Conservation (phyloP, 2,113 vertebrate species). For the Heterocephalus glaber region DNA sequence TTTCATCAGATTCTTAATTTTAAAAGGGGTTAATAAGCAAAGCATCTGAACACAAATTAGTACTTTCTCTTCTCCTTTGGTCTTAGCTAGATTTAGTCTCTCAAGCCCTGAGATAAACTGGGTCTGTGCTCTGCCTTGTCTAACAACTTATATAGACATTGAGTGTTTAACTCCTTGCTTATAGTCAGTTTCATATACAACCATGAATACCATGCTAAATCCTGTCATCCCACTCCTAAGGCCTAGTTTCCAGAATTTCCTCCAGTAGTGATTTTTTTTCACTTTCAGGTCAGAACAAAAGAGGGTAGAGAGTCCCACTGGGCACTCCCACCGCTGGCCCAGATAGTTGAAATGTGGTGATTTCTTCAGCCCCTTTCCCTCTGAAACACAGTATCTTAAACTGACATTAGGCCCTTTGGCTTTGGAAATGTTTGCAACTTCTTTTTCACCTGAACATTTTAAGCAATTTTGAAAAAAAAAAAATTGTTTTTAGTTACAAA, state of each 20-base stretch:
- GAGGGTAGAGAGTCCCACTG: not conserved
- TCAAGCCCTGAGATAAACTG: not conserved
- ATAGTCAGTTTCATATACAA: not conserved
- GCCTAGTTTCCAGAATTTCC: not conserved
- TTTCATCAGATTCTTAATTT: conserved; percentile 36
- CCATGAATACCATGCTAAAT: not conserved
- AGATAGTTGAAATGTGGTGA: not conserved
- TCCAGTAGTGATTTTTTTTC: not conserved
- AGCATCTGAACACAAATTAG: not conserved
- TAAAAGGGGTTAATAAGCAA: not conserved
- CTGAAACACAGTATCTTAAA: not conserved
- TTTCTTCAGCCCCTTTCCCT: not conserved
- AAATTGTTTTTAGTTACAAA: not conserved
- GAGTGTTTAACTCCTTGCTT: not conserved
- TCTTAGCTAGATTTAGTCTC: not conserved
- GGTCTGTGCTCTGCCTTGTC: not conserved
- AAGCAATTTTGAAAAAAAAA: conserved; percentile 6
- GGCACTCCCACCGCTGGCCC: not conserved
- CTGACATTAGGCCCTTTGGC: not conserved
- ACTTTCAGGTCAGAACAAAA: not conserved
- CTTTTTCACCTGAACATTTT: conserved; percentile 7
- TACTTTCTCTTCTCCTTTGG: not conserved
- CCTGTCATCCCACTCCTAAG: not conserved
- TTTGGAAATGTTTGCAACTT: not conserved
- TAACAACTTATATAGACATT: not conserved